phyloP scores from a whole-genome alignment of 2,113 vertebrate genomes.

The Sinocyclocheilus grahami region DNA sequence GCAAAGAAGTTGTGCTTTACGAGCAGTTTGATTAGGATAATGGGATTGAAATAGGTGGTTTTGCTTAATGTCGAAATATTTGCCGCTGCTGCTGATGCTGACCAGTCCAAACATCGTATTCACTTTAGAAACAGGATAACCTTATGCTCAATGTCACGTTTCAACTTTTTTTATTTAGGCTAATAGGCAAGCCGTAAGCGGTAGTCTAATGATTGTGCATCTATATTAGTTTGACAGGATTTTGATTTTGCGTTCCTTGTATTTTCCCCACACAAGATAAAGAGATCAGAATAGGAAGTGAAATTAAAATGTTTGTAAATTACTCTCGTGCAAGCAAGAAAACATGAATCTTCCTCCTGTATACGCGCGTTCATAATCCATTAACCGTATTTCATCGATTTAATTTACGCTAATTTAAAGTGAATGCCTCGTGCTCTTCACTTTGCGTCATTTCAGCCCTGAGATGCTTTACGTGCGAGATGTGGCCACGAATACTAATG shows the following conservation, averaged over 20 bases:
- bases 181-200: neutral
- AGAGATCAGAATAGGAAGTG: neutral
- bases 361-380: no score
- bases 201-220: neutral
- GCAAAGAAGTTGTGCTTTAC: constrained; percentile 27
- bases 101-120: no score
- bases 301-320: neutral
- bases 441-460: constrained; percentile 11
- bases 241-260: neutral
- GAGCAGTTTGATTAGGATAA: constrained; percentile 11
- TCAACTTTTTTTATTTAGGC: constrained; percentile 26
- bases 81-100: neutral
- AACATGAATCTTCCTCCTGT: neutral
- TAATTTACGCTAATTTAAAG: no score
- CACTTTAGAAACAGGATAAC: neutral
- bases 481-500: constrained; percentile 48
- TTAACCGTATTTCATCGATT: no score
- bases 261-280: neutral
- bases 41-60: neutral
- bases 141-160: neutral
- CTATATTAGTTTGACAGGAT: neutral
- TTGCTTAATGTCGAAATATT: neutral
- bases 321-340: neutral
- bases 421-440: no score
- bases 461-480: constrained; percentile 33